phyloP scores from a whole-genome alignment of 2,797 vertebrate genomes.

The Pseudocheirus occidentalis region DNA sequence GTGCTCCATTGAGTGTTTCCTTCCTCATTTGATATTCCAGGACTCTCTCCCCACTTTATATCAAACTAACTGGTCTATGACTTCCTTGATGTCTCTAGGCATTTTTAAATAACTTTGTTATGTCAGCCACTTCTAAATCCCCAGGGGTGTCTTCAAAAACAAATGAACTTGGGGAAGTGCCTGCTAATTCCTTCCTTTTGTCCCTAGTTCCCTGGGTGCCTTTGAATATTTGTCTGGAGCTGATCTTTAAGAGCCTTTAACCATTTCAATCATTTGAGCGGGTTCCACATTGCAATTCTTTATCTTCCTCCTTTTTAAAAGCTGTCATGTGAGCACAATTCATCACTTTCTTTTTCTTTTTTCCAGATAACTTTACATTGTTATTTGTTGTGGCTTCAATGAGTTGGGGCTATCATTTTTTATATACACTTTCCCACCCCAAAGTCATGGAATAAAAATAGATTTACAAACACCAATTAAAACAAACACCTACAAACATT shows the following conservation, averaged over 20 bases:
- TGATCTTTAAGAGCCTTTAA: constrained; percentile 69
- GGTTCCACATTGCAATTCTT: constrained; percentile 28
- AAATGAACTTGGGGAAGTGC: constrained; percentile 80
- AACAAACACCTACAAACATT: constrained; percentile 36
- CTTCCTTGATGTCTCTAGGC: constrained; percentile 79
- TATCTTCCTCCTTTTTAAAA: constrained; percentile 52
- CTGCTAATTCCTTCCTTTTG: constrained; percentile 79
- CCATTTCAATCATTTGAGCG: constrained; percentile 57
- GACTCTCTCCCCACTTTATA: constrained; percentile 76
- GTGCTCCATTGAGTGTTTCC: constrained; percentile 75
- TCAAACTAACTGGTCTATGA: constrained; percentile 75
- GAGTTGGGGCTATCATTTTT: constrained; percentile 46
- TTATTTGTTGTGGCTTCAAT: constrained; percentile 39
- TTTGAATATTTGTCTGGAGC: constrained; percentile 69
- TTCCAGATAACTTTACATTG: constrained; percentile 34
- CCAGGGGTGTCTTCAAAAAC: constrained; percentile 79
- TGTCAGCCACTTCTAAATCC: constrained; percentile 76
- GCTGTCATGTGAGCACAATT: constrained; percentile 44
- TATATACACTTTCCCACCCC: background rate
- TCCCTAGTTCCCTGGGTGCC: constrained; percentile 60
- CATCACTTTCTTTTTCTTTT: constrained; percentile 51
- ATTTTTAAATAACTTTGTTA: constrained; percentile 77
- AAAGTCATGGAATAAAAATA: constrained; percentile 36
- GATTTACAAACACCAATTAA: constrained; percentile 52
- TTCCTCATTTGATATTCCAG: constrained; percentile 77